Conservation (phyloP, 2,888 invertebrate species). For the Pandemis cinnamomeana region DNA sequence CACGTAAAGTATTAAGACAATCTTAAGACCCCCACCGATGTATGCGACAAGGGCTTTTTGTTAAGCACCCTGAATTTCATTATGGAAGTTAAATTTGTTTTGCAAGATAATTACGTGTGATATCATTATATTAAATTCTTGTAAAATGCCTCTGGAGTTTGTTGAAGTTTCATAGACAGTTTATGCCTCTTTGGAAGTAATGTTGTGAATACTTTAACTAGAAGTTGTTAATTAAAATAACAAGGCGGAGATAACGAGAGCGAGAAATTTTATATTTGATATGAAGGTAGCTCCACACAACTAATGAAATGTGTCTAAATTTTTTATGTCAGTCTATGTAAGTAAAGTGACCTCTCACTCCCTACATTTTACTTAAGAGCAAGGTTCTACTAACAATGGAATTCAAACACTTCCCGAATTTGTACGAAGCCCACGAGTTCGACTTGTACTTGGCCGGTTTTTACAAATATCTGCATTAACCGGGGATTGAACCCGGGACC, state of each 20-base stretch:
- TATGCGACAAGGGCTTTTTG: slow-evolving; percentile 34
- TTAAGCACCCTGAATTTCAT: slow-evolving; percentile 32
- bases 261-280: neutral
- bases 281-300: no score
- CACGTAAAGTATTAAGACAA: slow-evolving; percentile 12
- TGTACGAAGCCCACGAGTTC: no score
- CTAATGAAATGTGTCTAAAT: no score
- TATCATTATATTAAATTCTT: slow-evolving; percentile 42
- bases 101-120: slow-evolving; percentile 38
- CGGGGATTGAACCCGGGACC: no score
- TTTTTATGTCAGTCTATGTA: no score
- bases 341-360: no score
- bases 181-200: slow-evolving; percentile 6
- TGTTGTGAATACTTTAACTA: slow-evolving; percentile 17
- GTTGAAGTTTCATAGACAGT: slow-evolving; percentile 18
- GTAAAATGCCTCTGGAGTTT: slow-evolving; percentile 34
- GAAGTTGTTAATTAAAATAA: slow-evolving; percentile 15
- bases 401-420: no score
- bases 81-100: slow-evolving; percentile 35
- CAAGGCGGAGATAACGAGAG: neutral
- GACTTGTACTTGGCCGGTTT: no score
- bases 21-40: slow-evolving; percentile 33
- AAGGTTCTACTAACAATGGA: no score
- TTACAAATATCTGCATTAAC: no score
- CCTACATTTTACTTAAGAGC: no score